Evolutionary conservation across 2,113 vertebrate species (phyloP).

Genomic region (Gyps fulvus): DNA sequence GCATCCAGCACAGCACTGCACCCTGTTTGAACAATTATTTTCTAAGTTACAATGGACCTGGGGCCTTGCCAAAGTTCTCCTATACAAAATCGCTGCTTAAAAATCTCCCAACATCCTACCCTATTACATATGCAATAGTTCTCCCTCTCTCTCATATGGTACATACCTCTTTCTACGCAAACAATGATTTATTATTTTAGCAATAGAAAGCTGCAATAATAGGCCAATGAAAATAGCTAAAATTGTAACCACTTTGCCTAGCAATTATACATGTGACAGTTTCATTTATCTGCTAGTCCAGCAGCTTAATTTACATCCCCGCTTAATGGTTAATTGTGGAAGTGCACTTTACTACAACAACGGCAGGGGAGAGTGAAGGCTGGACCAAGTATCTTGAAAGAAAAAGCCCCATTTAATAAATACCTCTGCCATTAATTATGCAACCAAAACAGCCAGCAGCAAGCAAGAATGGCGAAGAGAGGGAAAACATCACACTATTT

Average conservation of each 20-base stretch:
- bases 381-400: neutral
- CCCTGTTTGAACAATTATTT: neutral
- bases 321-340: constrained; percentile 57
- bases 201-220: constrained; percentile 48
- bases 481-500: neutral
- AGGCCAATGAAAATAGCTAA: constrained; percentile 54
- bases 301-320: constrained; percentile 60
- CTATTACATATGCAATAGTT: neutral
- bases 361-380: neutral
- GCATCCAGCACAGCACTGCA: neutral
- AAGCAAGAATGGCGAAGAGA: neutral
- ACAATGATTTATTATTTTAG: constrained; percentile 64
- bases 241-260: constrained; percentile 62
- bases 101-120: neutral
- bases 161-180: constrained; percentile 15
- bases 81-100: neutral
- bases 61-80: neutral
- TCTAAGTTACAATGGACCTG: neutral
- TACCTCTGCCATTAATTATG: constrained; percentile 47
- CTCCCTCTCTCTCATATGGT: neutral
- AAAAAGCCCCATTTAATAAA: constrained; percentile 45
- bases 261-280: constrained; percentile 68
- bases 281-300: constrained; percentile 64
- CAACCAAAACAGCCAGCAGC: constrained; percentile 4
- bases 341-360: constrained; percentile 27